Conservation (phyloP, 2,113 vertebrate genomes). For the Tragelaphus buxtoni region DNA sequence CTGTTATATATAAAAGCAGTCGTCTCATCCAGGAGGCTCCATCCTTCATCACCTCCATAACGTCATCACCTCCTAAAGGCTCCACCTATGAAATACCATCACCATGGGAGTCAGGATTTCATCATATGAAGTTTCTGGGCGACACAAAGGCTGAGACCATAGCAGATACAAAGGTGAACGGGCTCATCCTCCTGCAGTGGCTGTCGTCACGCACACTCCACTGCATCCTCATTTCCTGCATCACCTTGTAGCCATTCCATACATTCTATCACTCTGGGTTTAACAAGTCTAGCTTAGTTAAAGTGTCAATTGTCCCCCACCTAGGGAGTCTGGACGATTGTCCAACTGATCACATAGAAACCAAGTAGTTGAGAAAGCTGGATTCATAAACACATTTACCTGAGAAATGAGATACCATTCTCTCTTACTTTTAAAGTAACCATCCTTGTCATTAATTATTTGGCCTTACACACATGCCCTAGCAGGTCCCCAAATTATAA, state of each 20-base stretch:
- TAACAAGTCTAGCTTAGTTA: background rate
- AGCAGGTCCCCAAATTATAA: too few species aligned
- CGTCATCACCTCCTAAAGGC: background rate
- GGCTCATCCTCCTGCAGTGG: background rate
- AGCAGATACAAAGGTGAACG: background rate
- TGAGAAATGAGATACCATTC: background rate
- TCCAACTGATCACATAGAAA: background rate
- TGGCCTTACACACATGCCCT: background rate
- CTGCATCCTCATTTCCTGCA: background rate
- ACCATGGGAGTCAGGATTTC: background rate
- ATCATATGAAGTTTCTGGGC: background rate
- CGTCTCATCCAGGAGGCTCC: background rate
- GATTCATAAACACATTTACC: background rate
- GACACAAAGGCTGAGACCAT: background rate
- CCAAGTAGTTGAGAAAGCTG: background rate
- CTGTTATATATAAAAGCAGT: background rate
- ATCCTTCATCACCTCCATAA: background rate
- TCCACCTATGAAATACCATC: background rate
- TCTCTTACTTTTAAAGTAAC: background rate
- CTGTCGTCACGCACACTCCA: background rate
- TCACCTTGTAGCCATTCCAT: background rate
- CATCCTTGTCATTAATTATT: background rate
- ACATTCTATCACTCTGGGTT: background rate
- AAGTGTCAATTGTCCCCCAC: background rate
- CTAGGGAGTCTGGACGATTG: background rate